Percentiles rank a stretch among this genome's conserved stretches.
phyloP scores from a whole-genome alignment of 1,140 invertebrate genomes.

The Sitophilus oryzae region DNA sequence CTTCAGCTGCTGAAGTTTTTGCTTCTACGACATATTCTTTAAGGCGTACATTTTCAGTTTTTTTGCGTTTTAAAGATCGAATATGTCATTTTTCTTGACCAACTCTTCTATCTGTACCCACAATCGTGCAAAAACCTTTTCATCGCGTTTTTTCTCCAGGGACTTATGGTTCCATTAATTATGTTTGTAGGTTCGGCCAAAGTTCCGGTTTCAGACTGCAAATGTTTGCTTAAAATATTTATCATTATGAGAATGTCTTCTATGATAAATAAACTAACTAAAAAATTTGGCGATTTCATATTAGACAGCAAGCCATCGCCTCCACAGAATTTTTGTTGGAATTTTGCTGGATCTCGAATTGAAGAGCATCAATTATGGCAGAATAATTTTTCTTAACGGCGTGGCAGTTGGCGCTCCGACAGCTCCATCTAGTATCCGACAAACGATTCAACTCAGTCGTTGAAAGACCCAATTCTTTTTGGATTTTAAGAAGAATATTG shows the following conservation, averaged over 20 bases:
- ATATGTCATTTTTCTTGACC: background rate
- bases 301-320: no score
- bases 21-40: constrained; percentile 3
- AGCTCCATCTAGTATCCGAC: no score
- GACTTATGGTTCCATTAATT: background rate
- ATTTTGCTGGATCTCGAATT: no score
- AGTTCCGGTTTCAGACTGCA: constrained; percentile 2
- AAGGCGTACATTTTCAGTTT: constrained; percentile 1
- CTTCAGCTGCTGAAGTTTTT: background rate
- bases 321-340: no score
- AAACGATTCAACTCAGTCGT: no score
- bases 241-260: background rate
- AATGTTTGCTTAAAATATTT: background rate
- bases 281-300: no score
- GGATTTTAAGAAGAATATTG: no score
- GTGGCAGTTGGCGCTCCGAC: no score
- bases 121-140: background rate
- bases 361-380: no score
- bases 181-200: background rate
- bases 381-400: no score
- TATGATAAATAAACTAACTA: background rate
- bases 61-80: background rate
- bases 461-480: no score
- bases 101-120: background rate
- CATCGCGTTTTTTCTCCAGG: background rate